These are phyloP conservation scores for Polyergus mexicanus DNA, from an alignment of 1,140 invertebrate genomes.

Conservation along the genomic window DNA sequence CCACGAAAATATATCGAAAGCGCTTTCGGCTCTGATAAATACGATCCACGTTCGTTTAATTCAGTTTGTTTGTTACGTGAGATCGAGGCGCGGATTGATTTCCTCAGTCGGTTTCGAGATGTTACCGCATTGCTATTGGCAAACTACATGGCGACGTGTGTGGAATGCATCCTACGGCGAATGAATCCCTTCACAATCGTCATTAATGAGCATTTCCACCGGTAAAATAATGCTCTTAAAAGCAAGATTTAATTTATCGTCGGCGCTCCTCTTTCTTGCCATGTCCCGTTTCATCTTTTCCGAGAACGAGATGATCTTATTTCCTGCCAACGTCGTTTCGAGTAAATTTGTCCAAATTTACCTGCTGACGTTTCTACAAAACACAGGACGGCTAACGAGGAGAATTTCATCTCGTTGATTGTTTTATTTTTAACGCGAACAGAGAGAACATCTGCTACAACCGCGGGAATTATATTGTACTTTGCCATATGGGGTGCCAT, in stretches of 20 bases:
- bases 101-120: constrained; percentile 43
- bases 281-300: background rate
- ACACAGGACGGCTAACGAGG: constrained; percentile 30
- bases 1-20: constrained; percentile 20
- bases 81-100: constrained; percentile 55
- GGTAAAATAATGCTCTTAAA: constrained; percentile 56
- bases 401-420: constrained; percentile 13
- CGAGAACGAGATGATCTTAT: constrained; percentile 22
- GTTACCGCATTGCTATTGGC: constrained; percentile 50
- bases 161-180: constrained; percentile 25
- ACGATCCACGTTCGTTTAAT: constrained; percentile 38
- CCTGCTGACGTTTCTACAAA: constrained; percentile 14
- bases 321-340: constrained; percentile 20
- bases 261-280: background rate
- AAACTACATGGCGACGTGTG: constrained; percentile 51
- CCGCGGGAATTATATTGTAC: background rate
- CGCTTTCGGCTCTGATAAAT: constrained; percentile 11
- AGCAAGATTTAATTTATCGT: constrained; percentile 62
- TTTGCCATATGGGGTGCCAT: background rate
- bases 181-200: constrained; percentile 58
- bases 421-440: constrained; percentile 24
- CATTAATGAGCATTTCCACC: constrained; percentile 57
- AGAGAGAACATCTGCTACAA: background rate
- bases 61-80: constrained; percentile 31
- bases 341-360: constrained; percentile 40